phyloP scores from a whole-genome alignment of 2,797 vertebrate species.

The Cyclopterus lumpus region DNA sequence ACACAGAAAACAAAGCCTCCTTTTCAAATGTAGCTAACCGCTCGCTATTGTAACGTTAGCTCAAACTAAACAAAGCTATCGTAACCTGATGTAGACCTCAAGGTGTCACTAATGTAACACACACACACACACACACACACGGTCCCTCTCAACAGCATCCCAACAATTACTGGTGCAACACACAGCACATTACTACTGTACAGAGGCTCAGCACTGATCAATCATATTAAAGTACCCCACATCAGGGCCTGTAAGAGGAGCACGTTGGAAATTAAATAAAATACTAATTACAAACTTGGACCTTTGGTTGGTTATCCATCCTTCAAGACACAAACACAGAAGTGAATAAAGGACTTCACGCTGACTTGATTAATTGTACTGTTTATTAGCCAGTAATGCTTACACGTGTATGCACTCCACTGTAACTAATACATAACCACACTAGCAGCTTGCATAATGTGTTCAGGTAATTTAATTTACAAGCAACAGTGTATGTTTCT shows the following conservation, averaged over 20 bases:
- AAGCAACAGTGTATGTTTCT: slow-evolving; percentile 38
- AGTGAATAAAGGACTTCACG: neutral
- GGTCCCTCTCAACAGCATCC: too few relatives aligned
- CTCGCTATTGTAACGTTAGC: too few relatives aligned
- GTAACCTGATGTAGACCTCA: too few relatives aligned
- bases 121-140: too few relatives aligned
- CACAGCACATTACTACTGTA: too few relatives aligned
- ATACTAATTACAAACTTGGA: neutral
- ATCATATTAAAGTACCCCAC: too few relatives aligned
- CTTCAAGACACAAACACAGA: neutral
- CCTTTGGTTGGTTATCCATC: neutral
- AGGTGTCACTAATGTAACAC: too few relatives aligned
- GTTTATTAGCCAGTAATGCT: slow-evolving; percentile 20
- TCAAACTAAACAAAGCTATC: too few relatives aligned
- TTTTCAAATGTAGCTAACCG: too few relatives aligned
- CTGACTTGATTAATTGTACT: slow-evolving; percentile 1
- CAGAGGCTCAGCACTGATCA: too few relatives aligned
- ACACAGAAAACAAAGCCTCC: too few relatives aligned
- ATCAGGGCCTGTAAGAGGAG: neutral
- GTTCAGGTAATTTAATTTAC: slow-evolving; percentile 26
- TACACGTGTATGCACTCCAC: slow-evolving; percentile 20
- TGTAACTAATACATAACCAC: slow-evolving; percentile 24
- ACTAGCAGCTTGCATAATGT: slow-evolving; percentile 23
- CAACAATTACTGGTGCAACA: too few relatives aligned
- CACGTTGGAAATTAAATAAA: neutral